Percentiles rank a stretch among this genome's conserved stretches.
Conservation (phyloP, 2,113 vertebrate species). For the Caranx ignobilis region DNA sequence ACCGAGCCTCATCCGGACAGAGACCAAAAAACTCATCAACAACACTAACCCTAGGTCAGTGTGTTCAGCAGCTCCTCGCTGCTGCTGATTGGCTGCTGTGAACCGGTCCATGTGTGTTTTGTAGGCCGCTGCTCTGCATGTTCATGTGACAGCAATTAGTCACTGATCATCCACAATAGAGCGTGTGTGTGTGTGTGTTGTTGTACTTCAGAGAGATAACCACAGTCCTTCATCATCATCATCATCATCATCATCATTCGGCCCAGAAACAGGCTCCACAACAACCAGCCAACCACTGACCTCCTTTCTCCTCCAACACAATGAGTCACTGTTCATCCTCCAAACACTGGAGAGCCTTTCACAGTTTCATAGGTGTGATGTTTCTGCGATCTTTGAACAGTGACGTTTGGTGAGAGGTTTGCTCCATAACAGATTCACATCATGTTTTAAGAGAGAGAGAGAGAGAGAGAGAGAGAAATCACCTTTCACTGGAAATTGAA, state of each 20-base stretch:
- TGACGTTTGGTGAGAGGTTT: neutral
- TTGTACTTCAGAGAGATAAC: neutral
- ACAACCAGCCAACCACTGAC: neutral
- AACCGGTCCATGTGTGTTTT: neutral
- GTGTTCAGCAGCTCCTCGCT: slow-evolving; percentile 18
- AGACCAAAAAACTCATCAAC: neutral
- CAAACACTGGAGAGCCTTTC: neutral
- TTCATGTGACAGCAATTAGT: slow-evolving; percentile 32
- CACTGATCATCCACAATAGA: slow-evolving; percentile 4
- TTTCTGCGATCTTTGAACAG: neutral
- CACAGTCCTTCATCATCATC: slow-evolving; percentile 2
- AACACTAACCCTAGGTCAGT: neutral
- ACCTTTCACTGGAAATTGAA: neutral
- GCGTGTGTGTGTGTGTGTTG: slow-evolving; percentile 6
- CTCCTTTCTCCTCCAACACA: slow-evolving; percentile 6
- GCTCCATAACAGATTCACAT: neutral
- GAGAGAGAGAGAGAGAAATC: neutral
- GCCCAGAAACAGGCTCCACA: neutral
- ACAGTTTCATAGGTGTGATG: neutral
- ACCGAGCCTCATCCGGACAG: slow-evolving; percentile 9
- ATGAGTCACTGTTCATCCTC: neutral
- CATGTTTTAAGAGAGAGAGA: slow-evolving; percentile 9
- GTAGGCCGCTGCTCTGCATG: slow-evolving; percentile 1
- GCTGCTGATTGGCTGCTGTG: slow-evolving; percentile 5
- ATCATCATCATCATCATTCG: slow-evolving; percentile 9